Evolutionary conservation across 2,888 invertebrate species (phyloP).

Genomic region (Trilocha varians): DNA sequence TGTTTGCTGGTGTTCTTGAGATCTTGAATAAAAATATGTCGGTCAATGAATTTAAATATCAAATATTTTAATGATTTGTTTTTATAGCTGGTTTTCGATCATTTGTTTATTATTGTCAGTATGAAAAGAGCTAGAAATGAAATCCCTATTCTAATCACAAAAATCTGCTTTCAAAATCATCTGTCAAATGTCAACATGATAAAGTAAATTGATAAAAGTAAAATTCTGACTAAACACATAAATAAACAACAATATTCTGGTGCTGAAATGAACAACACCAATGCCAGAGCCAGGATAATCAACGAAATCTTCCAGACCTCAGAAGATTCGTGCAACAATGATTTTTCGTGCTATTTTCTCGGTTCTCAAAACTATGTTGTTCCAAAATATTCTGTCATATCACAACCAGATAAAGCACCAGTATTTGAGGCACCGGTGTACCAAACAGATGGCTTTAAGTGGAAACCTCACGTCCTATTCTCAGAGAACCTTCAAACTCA

Average conservation of each 20-base stretch:
- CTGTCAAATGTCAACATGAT: conserved; percentile 11
- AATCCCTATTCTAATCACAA: neutral
- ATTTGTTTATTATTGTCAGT: too few relatives aligned
- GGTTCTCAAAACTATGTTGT: conserved; percentile 14
- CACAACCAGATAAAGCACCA: conserved; percentile 13
- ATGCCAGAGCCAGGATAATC: conserved; percentile 23
- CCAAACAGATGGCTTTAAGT: conserved; percentile 24
- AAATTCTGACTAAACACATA: conserved; percentile 3
- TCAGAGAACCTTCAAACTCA: conserved; percentile 13
- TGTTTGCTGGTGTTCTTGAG: neutral
- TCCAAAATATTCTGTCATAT: conserved; percentile 23
- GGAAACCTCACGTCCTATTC: conserved; percentile 25
- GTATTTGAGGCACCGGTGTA: too few relatives aligned
- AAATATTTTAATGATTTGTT: too few relatives aligned
- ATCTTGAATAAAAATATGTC: too few relatives aligned
- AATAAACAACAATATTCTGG: too few relatives aligned
- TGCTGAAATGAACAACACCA: conserved; percentile 6
- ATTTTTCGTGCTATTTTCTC: conserved; percentile 29
- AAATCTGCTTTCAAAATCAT: neutral
- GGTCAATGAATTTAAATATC: too few relatives aligned
- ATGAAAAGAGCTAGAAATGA: too few relatives aligned
- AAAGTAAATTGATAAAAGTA: conserved; percentile 21
- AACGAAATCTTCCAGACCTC: conserved; percentile 16
- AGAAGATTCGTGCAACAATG: conserved; percentile 16
- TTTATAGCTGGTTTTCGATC: too few relatives aligned